Conservation (phyloP, 2,113 vertebrate species). For the Glaucomys volans region DNA sequence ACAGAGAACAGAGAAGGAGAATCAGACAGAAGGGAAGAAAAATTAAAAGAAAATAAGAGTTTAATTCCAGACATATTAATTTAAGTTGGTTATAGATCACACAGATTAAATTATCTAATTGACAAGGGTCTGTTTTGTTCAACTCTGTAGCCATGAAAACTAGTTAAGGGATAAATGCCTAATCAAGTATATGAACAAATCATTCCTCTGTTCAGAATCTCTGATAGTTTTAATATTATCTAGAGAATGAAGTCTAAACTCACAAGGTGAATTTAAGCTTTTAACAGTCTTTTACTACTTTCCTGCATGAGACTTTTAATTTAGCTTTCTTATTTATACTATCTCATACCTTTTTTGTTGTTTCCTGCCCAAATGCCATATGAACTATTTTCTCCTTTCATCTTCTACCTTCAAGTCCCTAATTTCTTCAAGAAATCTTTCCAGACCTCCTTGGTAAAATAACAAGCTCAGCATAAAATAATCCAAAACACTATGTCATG, state of each 20-base stretch:
- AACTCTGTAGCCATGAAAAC: neutral
- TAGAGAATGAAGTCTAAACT: constrained; percentile 17
- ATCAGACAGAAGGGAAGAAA: neutral
- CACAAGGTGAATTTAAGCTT: constrained; percentile 20
- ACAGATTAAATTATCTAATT: neutral
- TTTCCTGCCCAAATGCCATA: neutral
- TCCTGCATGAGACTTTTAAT: neutral
- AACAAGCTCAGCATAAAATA: neutral
- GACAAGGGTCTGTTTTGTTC: neutral
- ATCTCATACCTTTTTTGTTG: neutral
- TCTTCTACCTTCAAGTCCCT: neutral
- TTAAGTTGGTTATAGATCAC: neutral
- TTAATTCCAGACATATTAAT: constrained; percentile 31
- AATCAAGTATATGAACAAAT: constrained; percentile 19
- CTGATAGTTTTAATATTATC: neutral
- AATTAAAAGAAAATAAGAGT: neutral
- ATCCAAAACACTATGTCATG: neutral
- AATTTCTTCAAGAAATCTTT: constrained; percentile 43
- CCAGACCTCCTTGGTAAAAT: neutral
- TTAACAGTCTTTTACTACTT: neutral
- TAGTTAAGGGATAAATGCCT: neutral
- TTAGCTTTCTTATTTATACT: constrained; percentile 24
- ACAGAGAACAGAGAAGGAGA: neutral
- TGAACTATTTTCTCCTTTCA: neutral
- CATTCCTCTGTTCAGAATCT: neutral